Conservation (phyloP, 2,888 invertebrate species). For the Macroteleia sp. region DNA sequence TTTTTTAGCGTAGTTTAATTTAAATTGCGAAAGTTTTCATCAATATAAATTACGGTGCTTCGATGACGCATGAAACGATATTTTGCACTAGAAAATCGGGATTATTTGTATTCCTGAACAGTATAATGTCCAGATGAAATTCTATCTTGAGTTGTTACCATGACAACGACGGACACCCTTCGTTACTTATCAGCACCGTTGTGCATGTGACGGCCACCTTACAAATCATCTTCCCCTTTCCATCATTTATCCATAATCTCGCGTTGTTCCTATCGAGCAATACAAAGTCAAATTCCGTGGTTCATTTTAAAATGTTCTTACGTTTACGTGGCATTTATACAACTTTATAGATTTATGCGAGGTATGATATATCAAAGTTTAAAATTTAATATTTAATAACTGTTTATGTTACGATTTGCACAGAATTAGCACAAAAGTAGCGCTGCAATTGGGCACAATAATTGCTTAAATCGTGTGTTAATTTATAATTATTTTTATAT, state of each 20-base stretch:
- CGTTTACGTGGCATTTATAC: too few relatives aligned
- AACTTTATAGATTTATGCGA: too few relatives aligned
- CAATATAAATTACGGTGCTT: not conserved
- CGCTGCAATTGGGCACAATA: too few relatives aligned
- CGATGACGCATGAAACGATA: slow-evolving; percentile 14
- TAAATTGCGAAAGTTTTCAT: too few relatives aligned
- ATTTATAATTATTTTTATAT: too few relatives aligned
- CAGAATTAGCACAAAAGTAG: too few relatives aligned
- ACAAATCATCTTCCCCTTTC: slow-evolving; percentile 13
- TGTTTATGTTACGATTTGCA: too few relatives aligned
- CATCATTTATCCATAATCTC: slow-evolving; percentile 13
- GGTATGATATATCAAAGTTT: too few relatives aligned
- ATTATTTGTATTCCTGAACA: slow-evolving; percentile 26
- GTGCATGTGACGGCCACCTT: slow-evolving; percentile 48
- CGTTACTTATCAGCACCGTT: slow-evolving; percentile 43
- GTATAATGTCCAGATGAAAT: slow-evolving; percentile 38
- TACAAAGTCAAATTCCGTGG: slow-evolving; percentile 17
- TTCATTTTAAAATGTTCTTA: slow-evolving; percentile 23
- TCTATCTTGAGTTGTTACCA: slow-evolving; percentile 46
- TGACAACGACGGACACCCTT: slow-evolving; percentile 42
- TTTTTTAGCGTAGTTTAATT: too few relatives aligned
- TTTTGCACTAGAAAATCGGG: slow-evolving; percentile 11
- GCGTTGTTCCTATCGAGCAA: not conserved
- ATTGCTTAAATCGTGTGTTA: too few relatives aligned
- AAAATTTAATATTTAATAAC: too few relatives aligned